A percentile compares a stretch with the other conserved stretches of the same genome.
Evolutionary conservation across 2,113 vertebrate genomes (phyloP).

Genomic region (Tragelaphus buxtoni): DNA sequence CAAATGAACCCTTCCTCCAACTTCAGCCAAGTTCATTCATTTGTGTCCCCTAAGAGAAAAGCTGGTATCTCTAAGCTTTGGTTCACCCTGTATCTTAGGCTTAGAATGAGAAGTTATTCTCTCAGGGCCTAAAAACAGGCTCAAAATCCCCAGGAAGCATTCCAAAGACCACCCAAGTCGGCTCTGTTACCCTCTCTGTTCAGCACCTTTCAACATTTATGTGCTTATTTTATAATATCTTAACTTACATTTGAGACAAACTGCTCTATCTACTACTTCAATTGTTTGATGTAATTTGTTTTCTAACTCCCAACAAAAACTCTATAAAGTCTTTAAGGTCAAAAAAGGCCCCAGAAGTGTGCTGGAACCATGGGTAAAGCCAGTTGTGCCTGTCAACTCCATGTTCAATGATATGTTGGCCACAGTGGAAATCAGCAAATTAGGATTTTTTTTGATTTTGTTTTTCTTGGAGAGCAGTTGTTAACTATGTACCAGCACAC

Average conservation of each 20-base stretch:
- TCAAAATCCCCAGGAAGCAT: not conserved
- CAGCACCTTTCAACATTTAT: not conserved
- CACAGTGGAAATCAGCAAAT: not conserved
- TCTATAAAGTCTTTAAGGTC: not conserved
- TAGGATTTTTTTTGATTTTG: not conserved
- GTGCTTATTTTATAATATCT: not conserved
- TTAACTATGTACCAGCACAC: not conserved
- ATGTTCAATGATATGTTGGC: not conserved
- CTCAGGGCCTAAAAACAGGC: not conserved
- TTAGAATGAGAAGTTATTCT: not conserved
- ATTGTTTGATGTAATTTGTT: not conserved
- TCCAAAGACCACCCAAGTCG: not conserved
- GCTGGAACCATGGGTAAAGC: not conserved
- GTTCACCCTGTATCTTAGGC: not conserved
- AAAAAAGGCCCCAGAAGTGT: not conserved
- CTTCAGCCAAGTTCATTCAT: not conserved
- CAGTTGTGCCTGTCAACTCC: fast-evolving
- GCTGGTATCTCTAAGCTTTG: not conserved
- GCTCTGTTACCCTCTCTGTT: not conserved
- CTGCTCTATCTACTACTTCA: not conserved
- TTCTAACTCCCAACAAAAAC: not conserved
- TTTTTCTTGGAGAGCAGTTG: not conserved
- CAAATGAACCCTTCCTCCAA: not conserved
- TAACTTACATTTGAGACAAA: not conserved
- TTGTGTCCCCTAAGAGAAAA: not conserved